phyloP scores from a whole-genome alignment of 2,797 vertebrate genomes.

The Falco berigora region DNA sequence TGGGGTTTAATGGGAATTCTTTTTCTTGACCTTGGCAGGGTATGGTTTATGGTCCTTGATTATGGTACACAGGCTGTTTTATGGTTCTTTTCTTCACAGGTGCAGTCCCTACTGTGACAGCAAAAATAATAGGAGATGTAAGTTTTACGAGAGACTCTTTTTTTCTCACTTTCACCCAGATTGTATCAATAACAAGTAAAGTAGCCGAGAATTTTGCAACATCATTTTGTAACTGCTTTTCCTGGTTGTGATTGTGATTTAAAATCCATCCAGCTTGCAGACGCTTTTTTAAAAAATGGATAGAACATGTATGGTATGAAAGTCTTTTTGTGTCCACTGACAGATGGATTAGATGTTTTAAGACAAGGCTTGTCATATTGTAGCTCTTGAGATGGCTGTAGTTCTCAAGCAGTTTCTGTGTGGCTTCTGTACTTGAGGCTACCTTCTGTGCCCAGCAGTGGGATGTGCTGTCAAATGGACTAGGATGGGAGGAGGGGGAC shows the following conservation, averaged over 20 bases:
- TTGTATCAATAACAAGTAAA: constrained; percentile 15
- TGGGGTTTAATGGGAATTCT: neutral
- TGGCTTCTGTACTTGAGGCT: neutral
- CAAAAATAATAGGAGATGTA: constrained; percentile 85
- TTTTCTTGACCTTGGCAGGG: neutral
- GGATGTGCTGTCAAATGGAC: neutral
- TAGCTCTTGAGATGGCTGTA: neutral
- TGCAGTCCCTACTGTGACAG: constrained; percentile 77
- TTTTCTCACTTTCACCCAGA: neutral
- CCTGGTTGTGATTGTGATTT: neutral
- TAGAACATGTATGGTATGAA: neutral
- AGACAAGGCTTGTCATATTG: neutral
- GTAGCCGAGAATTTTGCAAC: neutral
- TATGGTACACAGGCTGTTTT: neutral
- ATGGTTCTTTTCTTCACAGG: constrained; percentile 70
- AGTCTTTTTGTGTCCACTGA: neutral
- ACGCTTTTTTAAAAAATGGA: neutral
- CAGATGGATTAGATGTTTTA: neutral
- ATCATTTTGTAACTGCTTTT: neutral
- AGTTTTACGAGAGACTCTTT: constrained; percentile 67
- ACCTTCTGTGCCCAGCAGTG: neutral
- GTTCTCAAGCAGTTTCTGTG: neutral
- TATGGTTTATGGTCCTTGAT: neutral
- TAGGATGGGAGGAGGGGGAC: neutral
- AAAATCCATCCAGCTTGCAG: neutral